Evolutionary conservation across 1,140 invertebrate genomes (phyloP), one percentile per base, ranked within the genome.

Genomic region (Anastatus disparis): DNA sequence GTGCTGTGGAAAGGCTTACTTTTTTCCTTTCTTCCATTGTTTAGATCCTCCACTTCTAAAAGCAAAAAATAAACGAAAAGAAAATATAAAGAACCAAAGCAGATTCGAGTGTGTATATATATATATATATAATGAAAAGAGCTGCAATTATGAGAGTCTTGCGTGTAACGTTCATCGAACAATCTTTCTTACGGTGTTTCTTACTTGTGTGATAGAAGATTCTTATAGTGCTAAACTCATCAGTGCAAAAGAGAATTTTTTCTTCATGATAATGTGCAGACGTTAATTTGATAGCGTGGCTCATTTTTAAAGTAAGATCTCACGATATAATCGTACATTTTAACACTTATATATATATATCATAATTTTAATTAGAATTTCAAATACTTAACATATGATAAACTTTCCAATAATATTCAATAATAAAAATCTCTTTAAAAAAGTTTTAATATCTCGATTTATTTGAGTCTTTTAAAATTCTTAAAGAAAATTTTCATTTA

Each of bases 141-240:
- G n/a, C n/a, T 27, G 58, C 67, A 74, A 76, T 76, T 76, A 76
- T 73, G 24, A n/a, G 74, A 71, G 75, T 50, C 67, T 62, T 65
- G 70, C 67, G n/a, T n/a, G n/a, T n/a, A n/a, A 50, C 13, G 31
- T 70, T 53, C 70, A 74, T 77, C 48, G 63, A 61, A 61, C 74
- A 73, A 77, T 78, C 77, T 77, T 77, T 70, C 73, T 77, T 75
- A 75, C 71, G 71, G 65, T 66, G 52, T n/a, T n/a, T n/a, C 73
- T 76, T 73, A 74, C 74, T 70, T 67, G 48, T 73, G 71, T 68
- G 26, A 15, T 20, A 26, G 42, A 27, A 48, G 50, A 68, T 61
- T 61, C 46, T 52, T 15, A n/a, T n/a, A 38, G 31, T 9, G 50
- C 31, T 35, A 3, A 65, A 55, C 46, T 40, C 46, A n/a, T 24